Base-by-base conservation (phyloP, 53 echinoderm and acorn worm species). In the Pentamera pediparva region DNA sequence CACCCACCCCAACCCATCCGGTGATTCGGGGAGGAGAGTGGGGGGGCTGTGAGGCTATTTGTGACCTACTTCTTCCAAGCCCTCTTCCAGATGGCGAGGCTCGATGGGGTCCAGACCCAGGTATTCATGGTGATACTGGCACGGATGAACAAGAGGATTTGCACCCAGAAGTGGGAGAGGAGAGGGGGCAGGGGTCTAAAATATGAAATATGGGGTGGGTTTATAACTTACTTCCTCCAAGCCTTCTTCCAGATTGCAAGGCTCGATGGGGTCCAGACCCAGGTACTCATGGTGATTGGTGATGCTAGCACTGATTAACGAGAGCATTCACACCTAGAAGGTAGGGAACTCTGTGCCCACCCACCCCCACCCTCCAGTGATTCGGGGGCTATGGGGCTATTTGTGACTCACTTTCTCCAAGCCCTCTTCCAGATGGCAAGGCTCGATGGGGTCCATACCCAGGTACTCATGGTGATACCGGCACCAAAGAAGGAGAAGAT, bases 121-220 rank as follows among this genome's bases (percentile, higher is more conserved):
- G 87, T 95, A 36, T 90, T 95, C 96, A 95, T 95, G 30, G 89
- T 87, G 26, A 95, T 95, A 0, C 96, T 90, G 8, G 96, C 96
- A 13, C 90, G 87, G 86, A 95, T 90, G 85, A 95, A 81, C 28
- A 90, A 95, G 70, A 90, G 87, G 18, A 95, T 74, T 25, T 95
- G 96, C 5, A 95, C 65, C 89, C n/a, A n/a, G n/a, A n/a, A n/a
- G n/a, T n/a, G n/a, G n/a, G n/a, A n/a, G n/a, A n/a, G n/a, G n/a
- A n/a, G n/a, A n/a, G n/a, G n/a, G n/a, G n/a, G n/a, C n/a, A n/a
- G n/a, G n/a, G n/a, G n/a, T n/a, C n/a, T n/a, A n/a, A n/a, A n/a
- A n/a, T n/a, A n/a, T n/a, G n/a, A n/a, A n/a, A n/a, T n/a, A n/a
- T n/a, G n/a, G n/a, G n/a, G n/a, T n/a, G n/a, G n/a, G 32, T 27